These are phyloP conservation scores for Cladorhizidae sp. DNA, from an alignment of 37 sponge, comb jelly and placozoan genomes.

Conservation along the genomic window DNA sequence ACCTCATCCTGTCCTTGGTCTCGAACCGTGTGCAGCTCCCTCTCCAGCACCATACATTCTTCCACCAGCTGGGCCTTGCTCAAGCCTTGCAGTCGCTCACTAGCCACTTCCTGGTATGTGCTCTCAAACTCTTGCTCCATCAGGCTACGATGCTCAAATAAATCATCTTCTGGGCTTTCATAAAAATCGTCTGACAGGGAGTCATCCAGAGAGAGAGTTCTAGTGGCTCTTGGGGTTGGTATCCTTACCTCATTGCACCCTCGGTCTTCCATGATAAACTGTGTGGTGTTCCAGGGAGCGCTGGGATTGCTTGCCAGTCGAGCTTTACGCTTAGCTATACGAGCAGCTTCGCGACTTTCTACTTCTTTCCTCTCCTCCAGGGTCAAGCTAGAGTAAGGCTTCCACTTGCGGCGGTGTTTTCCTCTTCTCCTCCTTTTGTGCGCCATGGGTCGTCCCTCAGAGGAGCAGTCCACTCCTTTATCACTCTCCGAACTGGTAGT, in stretches of 20 bases:
- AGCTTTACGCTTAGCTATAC: conserved; percentile 35
- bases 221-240: conserved; percentile 2
- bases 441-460: not conserved
- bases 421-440: conserved; percentile 32
- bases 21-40: not conserved
- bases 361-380: conserved; percentile 38
- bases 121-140: conserved; percentile 58
- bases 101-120: conserved; percentile 19
- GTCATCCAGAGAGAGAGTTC: conserved; percentile 40
- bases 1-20: conserved; percentile 9
- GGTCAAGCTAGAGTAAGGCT: conserved; percentile 57
- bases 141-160: conserved; percentile 24
- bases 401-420: conserved; percentile 51
- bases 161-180: conserved; percentile 52
- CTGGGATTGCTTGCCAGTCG: conserved; percentile 30
- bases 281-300: conserved; percentile 71
- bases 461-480: conserved; percentile 5
- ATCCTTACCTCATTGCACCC: conserved; percentile 18
- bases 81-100: conserved; percentile 43
- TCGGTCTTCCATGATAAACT: conserved; percentile 67
- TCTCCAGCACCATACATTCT: conserved; percentile 31
- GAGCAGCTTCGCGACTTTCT: conserved; percentile 32
- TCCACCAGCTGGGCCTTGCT: conserved; percentile 42
- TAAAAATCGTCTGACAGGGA: conserved; percentile 50
- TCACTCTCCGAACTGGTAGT: conserved; percentile 28